These are phyloP conservation scores for Melanotaenia maccullochi DNA, from an alignment of 2,797 vertebrate species.

Conservation along the genomic window DNA sequence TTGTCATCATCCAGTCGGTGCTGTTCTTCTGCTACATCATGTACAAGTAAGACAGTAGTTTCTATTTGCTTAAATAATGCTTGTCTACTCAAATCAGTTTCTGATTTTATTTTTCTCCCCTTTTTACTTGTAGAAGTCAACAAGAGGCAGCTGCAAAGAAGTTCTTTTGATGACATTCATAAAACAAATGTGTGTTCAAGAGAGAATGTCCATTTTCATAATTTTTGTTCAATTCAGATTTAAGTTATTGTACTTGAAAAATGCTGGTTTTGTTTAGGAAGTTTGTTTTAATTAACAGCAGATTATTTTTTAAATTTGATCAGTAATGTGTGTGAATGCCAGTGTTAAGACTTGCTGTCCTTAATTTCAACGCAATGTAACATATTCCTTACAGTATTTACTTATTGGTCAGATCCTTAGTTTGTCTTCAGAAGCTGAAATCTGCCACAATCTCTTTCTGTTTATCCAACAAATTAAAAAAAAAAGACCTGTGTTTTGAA, in stretches of 20 bases:
- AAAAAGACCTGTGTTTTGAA: conserved; percentile 70
- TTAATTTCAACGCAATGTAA: conserved; percentile 67
- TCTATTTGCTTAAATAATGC: not conserved
- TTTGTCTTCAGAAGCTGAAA: conserved; percentile 50
- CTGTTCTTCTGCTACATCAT: conserved; percentile 94
- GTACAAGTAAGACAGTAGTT: conserved; percentile 88
- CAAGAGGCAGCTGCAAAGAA: conserved; percentile 99
- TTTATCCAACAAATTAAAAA: conserved; percentile 30
- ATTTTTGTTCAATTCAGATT: conserved; percentile 70
- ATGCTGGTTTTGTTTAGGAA: conserved; percentile 63
- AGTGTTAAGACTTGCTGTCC: conserved; percentile 39
- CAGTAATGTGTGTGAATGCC: conserved; percentile 67
- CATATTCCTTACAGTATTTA: conserved; percentile 77
- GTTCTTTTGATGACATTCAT: conserved; percentile 94
- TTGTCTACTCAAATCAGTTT: not conserved
- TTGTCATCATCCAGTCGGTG: conserved; percentile 89
- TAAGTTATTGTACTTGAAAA: conserved; percentile 92
- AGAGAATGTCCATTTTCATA: conserved; percentile 80
- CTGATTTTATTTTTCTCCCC: conserved; percentile 20
- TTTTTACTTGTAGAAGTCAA: conserved; percentile 86
- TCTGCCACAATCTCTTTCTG: conserved; percentile 49
- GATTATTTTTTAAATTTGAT: conserved; percentile 78
- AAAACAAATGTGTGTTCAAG: conserved; percentile 77
- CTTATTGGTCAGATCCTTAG: conserved; percentile 42
- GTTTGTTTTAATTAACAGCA: conserved; percentile 69